These are phyloP conservation scores for Lycaena phlaeas DNA, from an alignment of 2,888 invertebrate species.

Conservation along the genomic window DNA sequence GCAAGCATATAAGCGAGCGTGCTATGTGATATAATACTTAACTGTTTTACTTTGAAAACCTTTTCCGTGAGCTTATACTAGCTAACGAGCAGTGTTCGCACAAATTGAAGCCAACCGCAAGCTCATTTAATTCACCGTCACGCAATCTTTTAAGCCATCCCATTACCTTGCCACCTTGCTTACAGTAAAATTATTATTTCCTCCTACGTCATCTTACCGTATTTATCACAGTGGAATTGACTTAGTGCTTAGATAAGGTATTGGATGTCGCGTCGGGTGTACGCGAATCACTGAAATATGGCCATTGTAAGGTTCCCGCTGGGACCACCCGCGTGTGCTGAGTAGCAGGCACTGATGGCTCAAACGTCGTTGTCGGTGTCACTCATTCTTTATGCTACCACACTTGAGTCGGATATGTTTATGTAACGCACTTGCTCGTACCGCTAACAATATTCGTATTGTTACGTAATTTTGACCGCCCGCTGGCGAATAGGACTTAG, in stretches of 20 bases:
- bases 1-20: background rate
- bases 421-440: slow-evolving; percentile 7
- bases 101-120: slow-evolving; percentile 56
- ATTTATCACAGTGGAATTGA: slow-evolving; percentile 28
- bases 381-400: slow-evolving; percentile 20
- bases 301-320: slow-evolving; percentile 56
- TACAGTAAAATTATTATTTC: slow-evolving; percentile 31
- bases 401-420: slow-evolving; percentile 11
- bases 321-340: slow-evolving; percentile 58
- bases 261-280: slow-evolving; percentile 50
- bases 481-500: background rate
- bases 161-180: slow-evolving; percentile 21
- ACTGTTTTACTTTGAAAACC: slow-evolving; percentile 27
- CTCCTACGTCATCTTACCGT: slow-evolving; percentile 20
- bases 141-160: slow-evolving; percentile 34
- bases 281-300: slow-evolving; percentile 66
- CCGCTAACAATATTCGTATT: background rate
- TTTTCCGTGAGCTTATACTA: slow-evolving; percentile 33
- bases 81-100: slow-evolving; percentile 42
- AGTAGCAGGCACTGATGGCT: slow-evolving; percentile 24
- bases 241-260: slow-evolving; percentile 48
- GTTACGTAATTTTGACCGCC: background rate
- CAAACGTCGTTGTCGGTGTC: slow-evolving; percentile 24
- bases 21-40: slow-evolving; percentile 6
- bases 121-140: slow-evolving; percentile 48